Evolutionary conservation across 2,113 vertebrate genomes (phyloP), one percentile per base, ranked within the genome.

Genomic region (Todiramphus chloris): DNA sequence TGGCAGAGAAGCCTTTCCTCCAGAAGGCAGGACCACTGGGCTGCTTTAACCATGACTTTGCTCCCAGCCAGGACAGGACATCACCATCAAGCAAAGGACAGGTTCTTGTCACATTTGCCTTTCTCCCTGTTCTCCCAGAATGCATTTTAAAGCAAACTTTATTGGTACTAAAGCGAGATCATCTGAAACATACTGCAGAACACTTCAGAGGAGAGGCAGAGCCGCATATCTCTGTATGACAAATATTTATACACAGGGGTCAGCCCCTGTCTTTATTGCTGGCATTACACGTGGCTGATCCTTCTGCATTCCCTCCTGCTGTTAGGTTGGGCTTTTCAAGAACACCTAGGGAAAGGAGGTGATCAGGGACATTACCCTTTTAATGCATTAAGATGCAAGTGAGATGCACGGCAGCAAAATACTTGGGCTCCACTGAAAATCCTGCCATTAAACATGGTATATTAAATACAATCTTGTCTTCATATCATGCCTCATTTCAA

Each of bases 1-100:
- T 1, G 2, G 9, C 35, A 21, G 11, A 76, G 31, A 3, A 87
- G 11, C 0, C 13, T 24, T 11, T 24, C 10, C n/a, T 10, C 55
- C 43, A 33, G 14, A 21, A 82, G 56, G 63, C 50, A 87, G 60
- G 64, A 27, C 21, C 56, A 25, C 5, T 3, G 48, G 16, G 16
- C 12, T 41, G 14, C 11, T 43, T 2, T 4, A 33, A 6, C 16
- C 10, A 8, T 0, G 13, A 35, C 64, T n/a, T 6, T 27, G 27
- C 41, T 46, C 33, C 60, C 69, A 41, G 35, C 33, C 50, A 11
- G 44, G 15, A 19, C 28, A 33, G 18, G 27, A 23, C 44, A 58
- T 6, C 2, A 1, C 37, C 23, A 9, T 12, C n/a, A 41, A 55
- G 28, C 78, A 59, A 60, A 77, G 39, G 44, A 50, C 63, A 86